Percentiles rank a stretch among this genome's conserved stretches.
phyloP scores from a whole-genome alignment of 2,888 invertebrate genomes.

The Serrognathus titanus region DNA sequence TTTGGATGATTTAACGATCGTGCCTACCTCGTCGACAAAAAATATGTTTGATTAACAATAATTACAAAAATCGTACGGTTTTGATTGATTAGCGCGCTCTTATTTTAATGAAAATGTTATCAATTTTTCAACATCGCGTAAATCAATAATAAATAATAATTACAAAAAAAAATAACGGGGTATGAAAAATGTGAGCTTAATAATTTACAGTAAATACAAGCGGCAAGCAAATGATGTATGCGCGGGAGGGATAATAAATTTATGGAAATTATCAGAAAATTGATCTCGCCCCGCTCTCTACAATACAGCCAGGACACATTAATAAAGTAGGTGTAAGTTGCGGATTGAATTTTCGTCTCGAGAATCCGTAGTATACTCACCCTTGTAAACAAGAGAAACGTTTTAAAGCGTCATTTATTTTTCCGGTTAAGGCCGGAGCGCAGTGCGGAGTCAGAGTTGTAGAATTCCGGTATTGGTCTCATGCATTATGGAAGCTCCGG shows the following conservation, averaged over 20 bases:
- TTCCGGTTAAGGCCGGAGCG: conserved; percentile 17
- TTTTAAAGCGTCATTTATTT: conserved; percentile 27
- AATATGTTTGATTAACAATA: too few relatives aligned
- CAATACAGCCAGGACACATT: conserved; percentile 11
- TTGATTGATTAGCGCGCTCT: too few relatives aligned
- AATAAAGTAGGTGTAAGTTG: conserved; percentile 8
- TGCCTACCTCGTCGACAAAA: too few relatives aligned
- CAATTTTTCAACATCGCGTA: neutral
- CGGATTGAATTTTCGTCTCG: conserved; percentile 11
- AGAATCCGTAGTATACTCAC: conserved; percentile 3
- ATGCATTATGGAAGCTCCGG: conserved; percentile 31
- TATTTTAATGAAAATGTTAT: too few relatives aligned
- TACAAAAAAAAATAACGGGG: neutral
- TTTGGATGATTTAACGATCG: too few relatives aligned
- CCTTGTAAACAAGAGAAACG: conserved; percentile 22
- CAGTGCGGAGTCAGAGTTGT: conserved; percentile 14
- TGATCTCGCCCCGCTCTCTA: conserved; percentile 14
- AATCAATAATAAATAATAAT: neutral
- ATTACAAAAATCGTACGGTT: too few relatives aligned
- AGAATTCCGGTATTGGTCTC: conserved; percentile 28
- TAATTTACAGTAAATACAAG: neutral
- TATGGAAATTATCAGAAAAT: conserved; percentile 20
- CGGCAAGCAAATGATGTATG: too few relatives aligned
- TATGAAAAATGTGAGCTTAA: neutral
- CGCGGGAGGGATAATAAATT: neutral